Percentiles rank a stretch among this genome's conserved stretches.
Conservation (phyloP, 2,797 vertebrate species). For the Odontamblyopus lacepedii region DNA sequence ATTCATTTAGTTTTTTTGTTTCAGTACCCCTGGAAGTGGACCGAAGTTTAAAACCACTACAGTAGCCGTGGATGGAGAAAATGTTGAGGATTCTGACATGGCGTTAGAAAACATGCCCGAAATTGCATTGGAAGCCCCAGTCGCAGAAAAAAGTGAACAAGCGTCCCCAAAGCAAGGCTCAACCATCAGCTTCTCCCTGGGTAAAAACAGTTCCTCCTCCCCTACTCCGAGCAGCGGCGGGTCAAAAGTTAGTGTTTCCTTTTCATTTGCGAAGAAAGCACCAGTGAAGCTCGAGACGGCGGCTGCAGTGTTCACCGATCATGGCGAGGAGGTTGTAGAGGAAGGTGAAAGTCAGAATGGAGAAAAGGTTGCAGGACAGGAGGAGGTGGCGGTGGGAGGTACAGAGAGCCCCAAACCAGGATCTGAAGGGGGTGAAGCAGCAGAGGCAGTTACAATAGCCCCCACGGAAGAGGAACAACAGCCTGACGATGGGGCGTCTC, state of each 20-base stretch:
- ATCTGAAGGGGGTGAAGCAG: constrained; percentile 42
- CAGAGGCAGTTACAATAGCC: constrained; percentile 15
- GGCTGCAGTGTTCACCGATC: constrained; percentile 94
- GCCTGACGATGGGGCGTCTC: constrained; percentile 78
- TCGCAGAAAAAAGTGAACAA: constrained; percentile 58
- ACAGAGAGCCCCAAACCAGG: constrained; percentile 66
- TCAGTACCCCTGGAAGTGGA: constrained; percentile 92
- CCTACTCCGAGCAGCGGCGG: constrained; percentile 65
- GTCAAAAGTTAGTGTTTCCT: constrained; percentile 94
- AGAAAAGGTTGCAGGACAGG: constrained; percentile 75
- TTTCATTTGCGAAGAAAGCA: constrained; percentile 97
- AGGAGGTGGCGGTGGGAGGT: constrained; percentile 51
- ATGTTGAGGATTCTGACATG: constrained; percentile 75
- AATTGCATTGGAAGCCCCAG: constrained; percentile 46
- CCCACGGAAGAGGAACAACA: constrained; percentile 58
- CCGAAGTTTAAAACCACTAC: constrained; percentile 99
- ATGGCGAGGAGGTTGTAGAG: constrained; percentile 84
- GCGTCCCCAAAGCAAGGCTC: constrained; percentile 71
- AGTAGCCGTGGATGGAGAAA: constrained; percentile 91
- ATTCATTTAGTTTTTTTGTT: background rate
- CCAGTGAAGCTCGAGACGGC: constrained; percentile 94
- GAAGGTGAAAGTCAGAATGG: constrained; percentile 83
- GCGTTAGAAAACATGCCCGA: constrained; percentile 70
- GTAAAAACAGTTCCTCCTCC: constrained; percentile 80
- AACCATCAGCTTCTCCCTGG: constrained; percentile 84